A percentile compares a stretch with the other conserved stretches of the same genome.
phyloP scores from a whole-genome alignment of 2,797 vertebrate genomes.

The Etheostoma perlongum region DNA sequence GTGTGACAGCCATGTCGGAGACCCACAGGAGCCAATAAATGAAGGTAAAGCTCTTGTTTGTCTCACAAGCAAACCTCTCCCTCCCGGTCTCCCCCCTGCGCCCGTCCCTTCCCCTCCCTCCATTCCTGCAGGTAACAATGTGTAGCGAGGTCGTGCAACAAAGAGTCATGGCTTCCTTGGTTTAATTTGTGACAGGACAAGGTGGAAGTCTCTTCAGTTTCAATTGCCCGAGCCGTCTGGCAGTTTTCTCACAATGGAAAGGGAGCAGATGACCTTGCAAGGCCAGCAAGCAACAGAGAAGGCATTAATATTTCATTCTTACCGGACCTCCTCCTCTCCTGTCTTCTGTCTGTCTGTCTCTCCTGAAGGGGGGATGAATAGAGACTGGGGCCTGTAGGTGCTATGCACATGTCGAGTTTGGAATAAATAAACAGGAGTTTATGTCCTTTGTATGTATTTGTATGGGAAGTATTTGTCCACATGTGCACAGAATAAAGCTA shows the following conservation, averaged over 20 bases:
- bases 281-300: slow-evolving; percentile 68
- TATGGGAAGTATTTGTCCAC: neutral
- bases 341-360: slow-evolving; percentile 32
- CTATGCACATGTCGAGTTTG: neutral
- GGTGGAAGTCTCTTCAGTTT: slow-evolving; percentile 75
- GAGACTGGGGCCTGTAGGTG: slow-evolving; percentile 36
- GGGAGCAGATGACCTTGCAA: slow-evolving; percentile 74
- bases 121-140: slow-evolving; percentile 67
- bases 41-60: slow-evolving; percentile 31
- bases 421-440: neutral
- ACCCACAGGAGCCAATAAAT: slow-evolving; percentile 49
- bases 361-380: slow-evolving; percentile 45
- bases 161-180: slow-evolving; percentile 63
- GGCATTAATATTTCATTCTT: slow-evolving; percentile 83
- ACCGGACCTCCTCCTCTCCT: slow-evolving; percentile 43
- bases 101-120: slow-evolving; percentile 1
- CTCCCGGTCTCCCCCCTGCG: neutral
- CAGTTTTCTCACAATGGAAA: slow-evolving; percentile 76
- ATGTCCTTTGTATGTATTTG: neutral
- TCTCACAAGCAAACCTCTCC: slow-evolving; percentile 21
- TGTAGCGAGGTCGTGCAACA: slow-evolving; percentile 67
- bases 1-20: slow-evolving; percentile 32
- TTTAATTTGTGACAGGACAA: slow-evolving; percentile 76
- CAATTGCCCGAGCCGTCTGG: slow-evolving; percentile 71
- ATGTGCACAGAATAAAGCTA: slow-evolving; percentile 1